Evolutionary conservation across 1,140 invertebrate genomes (phyloP), one percentile per base, ranked within the genome.

Genomic region (Pseudomyrmex pallidus): DNA sequence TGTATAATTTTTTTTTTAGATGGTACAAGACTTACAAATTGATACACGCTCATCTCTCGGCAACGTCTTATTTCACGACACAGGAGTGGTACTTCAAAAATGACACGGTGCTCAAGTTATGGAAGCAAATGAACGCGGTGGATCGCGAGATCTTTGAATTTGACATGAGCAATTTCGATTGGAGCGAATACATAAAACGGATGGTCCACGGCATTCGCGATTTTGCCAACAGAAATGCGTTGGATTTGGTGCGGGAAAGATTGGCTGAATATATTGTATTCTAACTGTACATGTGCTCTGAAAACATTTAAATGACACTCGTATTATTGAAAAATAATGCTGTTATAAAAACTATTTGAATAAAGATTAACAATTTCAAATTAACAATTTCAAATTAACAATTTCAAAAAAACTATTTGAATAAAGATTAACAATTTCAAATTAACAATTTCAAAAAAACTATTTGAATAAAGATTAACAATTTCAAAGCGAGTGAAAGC

Each of bases 1-100:
- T 50, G 22, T 13, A 9, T 59, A n/a, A 17, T 59, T 1, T 63
- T 90, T 63, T 90, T 89, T 74, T n/a, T 82, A 96, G 95, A 73
- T 90, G 96, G 78, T 90, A 95, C 48, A 93, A 94, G 48, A 89
- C 95, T 2, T 96, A 96, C 74, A 93, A 93, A 59, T 95, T 95
- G 86, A 94, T 96, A 76, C 92, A 95, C 59, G 95, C 95, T 87
- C 95, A 96, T 17, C 94, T 95, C 7, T 88, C 83, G 1, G 95
- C 95, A 1, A 93, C 96, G 61, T 94, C 95, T 52, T 96, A 95
- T 85, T 97, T 96, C 85, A 95, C 94, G 10, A 94, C 93, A 2
- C 92, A 95, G 63, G 92, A 96, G 84, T 96, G 96, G 96, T 89
- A 91, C 52, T 96, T 96, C 87, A 87, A 90, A 3, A 95, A 95